Base-by-base conservation (phyloP, 2,888 invertebrate species). In the Drosophila formosana region DNA sequence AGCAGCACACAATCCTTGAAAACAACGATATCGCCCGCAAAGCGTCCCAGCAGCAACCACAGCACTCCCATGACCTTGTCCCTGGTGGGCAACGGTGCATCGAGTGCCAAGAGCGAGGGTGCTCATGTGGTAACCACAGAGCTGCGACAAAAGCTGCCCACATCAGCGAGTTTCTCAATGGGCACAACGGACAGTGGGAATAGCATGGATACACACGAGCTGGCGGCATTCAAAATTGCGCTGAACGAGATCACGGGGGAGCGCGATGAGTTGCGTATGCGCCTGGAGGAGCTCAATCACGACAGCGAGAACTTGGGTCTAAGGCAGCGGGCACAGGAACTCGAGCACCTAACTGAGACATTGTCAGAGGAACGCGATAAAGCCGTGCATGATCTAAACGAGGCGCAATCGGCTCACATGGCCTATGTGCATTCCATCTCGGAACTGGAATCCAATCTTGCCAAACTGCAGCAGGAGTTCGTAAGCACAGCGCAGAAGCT, bases 401-500 rank as follows among this genome's bases (percentile, higher is more conserved):
- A 87, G 8, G 75, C 85, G 0, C 81, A 82, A 41, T 60, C 61
- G 5, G 79, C 83, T 0, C 89, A 88, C 47, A 73, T 78, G 61
- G 86, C 90, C 1, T 91, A 92, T 25, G 81, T 91, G 13, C 91
- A 91, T 70, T 87, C 91, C 3, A 91, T 92, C 50, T 92, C 91
- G 0, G 92, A 92, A 41, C 58, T 92, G 9, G 92, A 92, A 72
- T 84, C 88, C 1, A 91, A 88, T 68, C 78, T 93, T 63, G 88
- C 93, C 18, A 93, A 93, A 71, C 88, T 93, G 57, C 92, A 93
- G 63, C 93, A 93, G 81, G 91, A 91, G 46, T 92, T 92, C 70
- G 88, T 92, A 26, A 93, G 93, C 61, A 75, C 93, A 26, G 90
- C 91, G 1, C 93, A 94, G 43, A 94, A 93, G 89, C 81, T 94